These are phyloP conservation scores for Castor canadensis DNA, from an alignment of 2,113 vertebrate genomes.

Conservation along the genomic window DNA sequence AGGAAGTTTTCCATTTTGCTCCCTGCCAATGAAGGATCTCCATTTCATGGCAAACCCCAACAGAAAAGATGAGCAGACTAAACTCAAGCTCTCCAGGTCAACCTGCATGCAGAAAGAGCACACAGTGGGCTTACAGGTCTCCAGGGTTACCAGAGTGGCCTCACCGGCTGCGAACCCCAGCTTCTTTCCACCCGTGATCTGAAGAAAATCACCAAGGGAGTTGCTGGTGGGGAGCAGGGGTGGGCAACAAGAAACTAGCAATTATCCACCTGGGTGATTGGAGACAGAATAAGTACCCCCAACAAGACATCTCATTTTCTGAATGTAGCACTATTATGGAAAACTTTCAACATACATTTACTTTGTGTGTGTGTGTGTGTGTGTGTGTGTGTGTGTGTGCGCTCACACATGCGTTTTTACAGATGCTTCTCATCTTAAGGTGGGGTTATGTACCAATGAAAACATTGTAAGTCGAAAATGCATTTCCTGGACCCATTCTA, in stretches of 20 bases:
- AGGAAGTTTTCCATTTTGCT: not conserved
- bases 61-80: not conserved
- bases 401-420: too few relatives aligned
- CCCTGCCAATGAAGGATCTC: not conserved
- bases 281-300: not conserved
- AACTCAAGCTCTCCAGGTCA: not conserved
- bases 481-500: too few relatives aligned
- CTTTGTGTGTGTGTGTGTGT: too few relatives aligned
- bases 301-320: not conserved
- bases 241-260: too few relatives aligned
- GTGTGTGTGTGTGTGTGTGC: not conserved
- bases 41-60: not conserved
- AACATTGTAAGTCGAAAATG: not conserved
- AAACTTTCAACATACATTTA: not conserved
- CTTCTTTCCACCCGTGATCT: not conserved
- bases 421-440: not conserved
- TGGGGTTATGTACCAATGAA: not conserved
- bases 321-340: not conserved
- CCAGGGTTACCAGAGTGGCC: too few relatives aligned
- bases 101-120: not conserved
- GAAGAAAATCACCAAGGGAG: not conserved
- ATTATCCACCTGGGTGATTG: not conserved
- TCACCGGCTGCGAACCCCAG: not conserved
- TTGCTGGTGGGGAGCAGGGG: not conserved
- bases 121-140: not conserved